A percentile compares a stretch with the other conserved stretches of the same genome.
These are phyloP conservation scores for Alligator sinensis DNA, from an alignment of 2,113 vertebrate species.

Conservation along the genomic window DNA sequence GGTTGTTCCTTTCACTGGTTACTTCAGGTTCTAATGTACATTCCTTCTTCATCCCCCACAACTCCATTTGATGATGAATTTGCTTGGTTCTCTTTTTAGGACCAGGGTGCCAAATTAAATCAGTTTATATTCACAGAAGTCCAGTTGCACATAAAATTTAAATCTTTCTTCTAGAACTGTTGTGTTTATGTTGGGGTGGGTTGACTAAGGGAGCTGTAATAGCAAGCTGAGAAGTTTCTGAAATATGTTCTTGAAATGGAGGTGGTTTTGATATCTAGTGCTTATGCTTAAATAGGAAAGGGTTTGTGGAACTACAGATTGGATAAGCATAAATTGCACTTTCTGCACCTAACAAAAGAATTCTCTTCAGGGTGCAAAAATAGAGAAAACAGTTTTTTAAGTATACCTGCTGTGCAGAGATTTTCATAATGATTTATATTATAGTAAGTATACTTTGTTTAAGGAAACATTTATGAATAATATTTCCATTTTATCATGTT, in stretches of 20 bases:
- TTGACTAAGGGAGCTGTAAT: background rate
- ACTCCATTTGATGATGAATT: no score
- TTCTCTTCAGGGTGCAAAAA: background rate
- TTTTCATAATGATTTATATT: background rate
- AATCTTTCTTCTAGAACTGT: background rate
- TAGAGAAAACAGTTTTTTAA: background rate
- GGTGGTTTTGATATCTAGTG: background rate
- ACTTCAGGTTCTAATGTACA: background rate
- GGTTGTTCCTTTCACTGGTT: background rate
- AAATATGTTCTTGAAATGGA: background rate
- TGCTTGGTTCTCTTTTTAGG: background rate
- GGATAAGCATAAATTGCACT: constrained; percentile 10
- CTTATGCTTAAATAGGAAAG: background rate
- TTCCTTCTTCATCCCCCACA: no score
- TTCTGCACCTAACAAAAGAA: constrained; percentile 13
- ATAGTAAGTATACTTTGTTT: background rate
- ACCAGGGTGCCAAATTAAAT: background rate
- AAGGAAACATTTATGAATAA: background rate
- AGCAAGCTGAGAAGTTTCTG: background rate
- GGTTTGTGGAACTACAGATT: background rate
- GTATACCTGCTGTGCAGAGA: background rate
- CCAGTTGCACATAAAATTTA: background rate
- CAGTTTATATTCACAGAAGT: background rate
- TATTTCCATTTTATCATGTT: background rate
- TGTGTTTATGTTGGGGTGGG: background rate